phyloP scores from a whole-genome alignment of 2,797 vertebrate species.

The Gallinago solitaria region DNA sequence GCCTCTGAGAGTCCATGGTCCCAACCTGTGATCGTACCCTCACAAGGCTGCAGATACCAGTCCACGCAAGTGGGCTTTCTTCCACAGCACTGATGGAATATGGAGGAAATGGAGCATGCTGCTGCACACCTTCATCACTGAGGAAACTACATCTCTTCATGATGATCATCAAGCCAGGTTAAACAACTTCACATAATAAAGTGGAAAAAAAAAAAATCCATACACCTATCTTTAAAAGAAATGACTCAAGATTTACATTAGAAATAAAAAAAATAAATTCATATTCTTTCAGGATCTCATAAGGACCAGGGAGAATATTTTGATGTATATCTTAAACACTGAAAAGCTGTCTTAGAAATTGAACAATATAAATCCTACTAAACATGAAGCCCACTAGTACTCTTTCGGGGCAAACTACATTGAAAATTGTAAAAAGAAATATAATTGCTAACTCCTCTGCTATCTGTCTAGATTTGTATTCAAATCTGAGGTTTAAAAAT shows the following conservation, averaged over 20 bases:
- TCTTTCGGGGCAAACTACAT: not conserved
- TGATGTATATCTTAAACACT: not conserved
- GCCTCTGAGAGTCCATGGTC: not conserved
- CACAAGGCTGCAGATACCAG: not conserved
- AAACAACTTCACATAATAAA: not conserved
- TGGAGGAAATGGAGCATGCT: rapidly evolving
- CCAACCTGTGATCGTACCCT: not conserved
- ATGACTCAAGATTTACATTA: not conserved
- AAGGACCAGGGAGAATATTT: not conserved
- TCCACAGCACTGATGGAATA: not conserved
- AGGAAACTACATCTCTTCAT: rapidly evolving
- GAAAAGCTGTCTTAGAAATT: not conserved
- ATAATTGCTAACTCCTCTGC: not conserved
- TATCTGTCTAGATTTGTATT: not conserved
- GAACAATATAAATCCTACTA: not conserved
- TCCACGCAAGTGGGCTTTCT: rapidly evolving
- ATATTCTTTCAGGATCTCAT: not conserved
- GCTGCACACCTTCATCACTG: rapidly evolving
- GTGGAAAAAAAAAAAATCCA: not conserved
- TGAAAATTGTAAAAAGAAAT: not conserved
- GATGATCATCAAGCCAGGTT: not conserved
- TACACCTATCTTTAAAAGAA: not conserved
- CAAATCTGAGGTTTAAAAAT: not conserved
- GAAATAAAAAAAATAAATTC: not conserved
- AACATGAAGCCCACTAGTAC: not conserved